Evolutionary conservation across 2,888 invertebrate species (phyloP), one percentile per base, ranked within the genome.

Genomic region (Scaptomyza reducta): DNA sequence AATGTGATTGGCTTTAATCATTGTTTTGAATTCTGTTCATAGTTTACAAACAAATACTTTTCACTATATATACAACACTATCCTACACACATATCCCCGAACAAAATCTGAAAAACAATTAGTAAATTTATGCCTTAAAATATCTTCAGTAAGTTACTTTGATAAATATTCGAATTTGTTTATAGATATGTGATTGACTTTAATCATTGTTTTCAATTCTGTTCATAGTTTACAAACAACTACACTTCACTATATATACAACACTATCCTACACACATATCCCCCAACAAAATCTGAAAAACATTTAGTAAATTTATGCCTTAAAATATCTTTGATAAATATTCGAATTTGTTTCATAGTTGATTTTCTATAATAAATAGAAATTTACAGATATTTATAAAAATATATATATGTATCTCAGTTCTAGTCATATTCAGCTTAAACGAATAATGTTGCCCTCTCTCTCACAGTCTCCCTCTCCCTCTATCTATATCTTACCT

Each of bases 171-270:
- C n/a, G n/a, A n/a, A n/a, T n/a, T n/a, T n/a, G n/a, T n/a, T n/a
- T n/a, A n/a, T n/a, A n/a, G n/a, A n/a, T n/a, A 57, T 73, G 66
- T 62, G 50, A 67, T 71, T 56, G 53, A 55, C 49, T 55, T 35
- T 47, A 5, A n/a, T 35, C 6, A n/a, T 13, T 27, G 55, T 54
- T 22, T 22, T 22, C 4, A 22, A 22, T 22, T 22, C 22, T 22
- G 22, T 22, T 22, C 22, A 22, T 22, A 22, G 22, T 22, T 22
- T 22, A 22, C 22, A 22, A 22, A 22, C 22, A 22, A n/a, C 3
- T 22, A 22, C 22, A 22, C 22, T 22, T 22, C 3, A 22, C 22
- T 22, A 22, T 22, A n/a, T n/a, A 22, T 22, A 22, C 22, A 22
- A 22, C 22, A 22, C 22, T 22, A 22, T 22, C 6, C 27, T 27